Conservation (phyloP, 2,797 vertebrate genomes). For the Geotrypetes seraphini region DNA sequence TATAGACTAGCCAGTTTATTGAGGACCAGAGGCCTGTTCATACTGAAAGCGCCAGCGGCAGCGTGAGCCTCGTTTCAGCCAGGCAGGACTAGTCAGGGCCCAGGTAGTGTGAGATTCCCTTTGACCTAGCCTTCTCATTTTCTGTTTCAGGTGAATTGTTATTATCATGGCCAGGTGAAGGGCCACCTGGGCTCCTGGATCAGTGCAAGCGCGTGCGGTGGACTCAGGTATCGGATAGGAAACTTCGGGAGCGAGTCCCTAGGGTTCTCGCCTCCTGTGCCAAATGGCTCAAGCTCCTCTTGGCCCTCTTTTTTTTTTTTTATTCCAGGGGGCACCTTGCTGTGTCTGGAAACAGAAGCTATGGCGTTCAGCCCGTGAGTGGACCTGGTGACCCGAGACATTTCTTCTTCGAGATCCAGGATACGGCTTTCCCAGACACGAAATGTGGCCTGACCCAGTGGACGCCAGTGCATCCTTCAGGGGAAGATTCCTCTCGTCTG, state of each 20-base stretch:
- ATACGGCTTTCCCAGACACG: not conserved
- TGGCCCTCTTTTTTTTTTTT: not conserved
- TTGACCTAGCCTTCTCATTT: too few relatives aligned
- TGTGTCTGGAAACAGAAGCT: slow-evolving; percentile 62
- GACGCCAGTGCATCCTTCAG: not conserved
- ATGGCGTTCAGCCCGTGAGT: slow-evolving; percentile 54
- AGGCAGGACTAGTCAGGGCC: too few relatives aligned
- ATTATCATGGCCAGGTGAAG: slow-evolving; percentile 61
- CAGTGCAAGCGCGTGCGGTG: slow-evolving; percentile 68
- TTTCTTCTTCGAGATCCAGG: slow-evolving; percentile 27
- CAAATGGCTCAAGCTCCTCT: too few relatives aligned
- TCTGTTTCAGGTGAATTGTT: slow-evolving; percentile 64
- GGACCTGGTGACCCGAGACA: slow-evolving; percentile 17
- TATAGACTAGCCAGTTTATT: too few relatives aligned
- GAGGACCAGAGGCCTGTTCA: too few relatives aligned
- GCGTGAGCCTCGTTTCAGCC: too few relatives aligned
- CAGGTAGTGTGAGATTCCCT: not conserved
- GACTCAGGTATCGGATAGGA: too few relatives aligned
- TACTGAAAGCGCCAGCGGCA: too few relatives aligned
- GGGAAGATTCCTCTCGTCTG: not conserved
- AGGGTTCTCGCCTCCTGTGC: not conserved
- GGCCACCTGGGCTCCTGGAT: slow-evolving; percentile 56
- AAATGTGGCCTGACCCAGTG: slow-evolving; percentile 42
- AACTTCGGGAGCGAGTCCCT: too few relatives aligned
- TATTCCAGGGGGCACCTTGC: slow-evolving; percentile 60